Base-by-base conservation (phyloP, 2,888 invertebrate species). In the Scaeva pyrastri region DNA sequence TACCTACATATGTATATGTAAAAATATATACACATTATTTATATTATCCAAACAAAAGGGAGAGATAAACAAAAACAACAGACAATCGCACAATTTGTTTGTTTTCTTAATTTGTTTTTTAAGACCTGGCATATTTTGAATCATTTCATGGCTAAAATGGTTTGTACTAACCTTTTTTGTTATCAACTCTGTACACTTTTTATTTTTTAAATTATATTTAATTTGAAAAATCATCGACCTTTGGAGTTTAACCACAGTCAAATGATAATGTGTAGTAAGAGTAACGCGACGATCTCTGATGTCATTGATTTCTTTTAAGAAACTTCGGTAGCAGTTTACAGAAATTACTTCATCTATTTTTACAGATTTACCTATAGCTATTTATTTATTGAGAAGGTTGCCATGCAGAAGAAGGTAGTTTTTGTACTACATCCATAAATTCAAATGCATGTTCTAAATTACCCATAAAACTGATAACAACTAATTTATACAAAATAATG, bases 91-190 rank as follows among this genome's bases (percentile, higher is more conserved):
- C 31, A 31, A 56, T 31, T 0, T 58, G 12, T 39, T 58, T 58
- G 19, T 21, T 58, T 58, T 58, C 12, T 58, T 58, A 19, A 58
- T 58, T 39, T 58, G 16, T 58, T 58, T 36, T 45, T 58, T 7
- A 36, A 39, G 12, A 58, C 12, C 14, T 39, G n/a, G 14, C 43
- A 6, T 43, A 23, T 48, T 39, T 39, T 41, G 14, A 23, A 19
- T 60, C 21, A 60, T 19, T 60, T 60, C 19, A 60, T 3, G 14
- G 14, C 21, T 8, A 39, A 60, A 21, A 14, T 60, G 6, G 21
- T 14, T 12, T 41, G 16, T 56, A 31, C 4, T 5, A 14, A 60
- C 39, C 39, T 41, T 14, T n/a, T 41, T 41, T 36, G 26, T n/a
- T 10, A 26, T 11, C 10, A 52, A 23, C 23, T 52, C 14, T 41